A percentile compares a stretch with the other conserved stretches of the same genome.
These are phyloP conservation scores for Narcine bancroftii DNA, from an alignment of 2,113 vertebrate genomes.

Conservation along the genomic window DNA sequence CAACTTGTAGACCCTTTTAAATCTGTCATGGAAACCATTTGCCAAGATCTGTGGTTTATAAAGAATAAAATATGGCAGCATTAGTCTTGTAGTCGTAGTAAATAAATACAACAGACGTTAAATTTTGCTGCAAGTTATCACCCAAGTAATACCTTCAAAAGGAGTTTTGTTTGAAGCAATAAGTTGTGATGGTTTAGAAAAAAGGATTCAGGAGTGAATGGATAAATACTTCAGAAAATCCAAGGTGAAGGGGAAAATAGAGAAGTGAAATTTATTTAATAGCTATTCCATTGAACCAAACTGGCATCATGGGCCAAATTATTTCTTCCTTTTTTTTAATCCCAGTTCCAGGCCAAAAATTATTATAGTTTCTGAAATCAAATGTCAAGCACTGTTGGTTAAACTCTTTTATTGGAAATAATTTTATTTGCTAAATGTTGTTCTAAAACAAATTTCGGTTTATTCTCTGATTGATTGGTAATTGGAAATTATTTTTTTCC, in stretches of 20 bases:
- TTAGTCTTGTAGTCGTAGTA: neutral
- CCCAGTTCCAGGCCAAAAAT: neutral
- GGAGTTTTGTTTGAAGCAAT: no score
- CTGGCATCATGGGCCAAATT: no score
- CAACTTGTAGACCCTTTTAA: neutral
- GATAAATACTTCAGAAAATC: no score
- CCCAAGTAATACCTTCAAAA: neutral
- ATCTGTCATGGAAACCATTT: neutral
- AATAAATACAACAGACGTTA: neutral
- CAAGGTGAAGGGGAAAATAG: no score
- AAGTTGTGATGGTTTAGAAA: no score
- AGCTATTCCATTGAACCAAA: no score
- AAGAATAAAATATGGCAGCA: neutral
- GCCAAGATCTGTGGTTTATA: neutral
- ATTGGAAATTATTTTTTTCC: neutral
- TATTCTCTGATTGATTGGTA: neutral
- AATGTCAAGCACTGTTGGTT: no score
- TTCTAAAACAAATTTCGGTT: neutral
- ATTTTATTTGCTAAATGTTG: conserved; percentile 4
- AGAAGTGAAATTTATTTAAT: no score
- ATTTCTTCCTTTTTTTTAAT: no score
- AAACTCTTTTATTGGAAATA: no score
- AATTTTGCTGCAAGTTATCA: neutral
- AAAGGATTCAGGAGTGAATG: no score
- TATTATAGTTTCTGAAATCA: neutral